Evolutionary conservation across 2,888 invertebrate species (phyloP), one percentile per base, ranked within the genome.

Genomic region (Molanna angustata): DNA sequence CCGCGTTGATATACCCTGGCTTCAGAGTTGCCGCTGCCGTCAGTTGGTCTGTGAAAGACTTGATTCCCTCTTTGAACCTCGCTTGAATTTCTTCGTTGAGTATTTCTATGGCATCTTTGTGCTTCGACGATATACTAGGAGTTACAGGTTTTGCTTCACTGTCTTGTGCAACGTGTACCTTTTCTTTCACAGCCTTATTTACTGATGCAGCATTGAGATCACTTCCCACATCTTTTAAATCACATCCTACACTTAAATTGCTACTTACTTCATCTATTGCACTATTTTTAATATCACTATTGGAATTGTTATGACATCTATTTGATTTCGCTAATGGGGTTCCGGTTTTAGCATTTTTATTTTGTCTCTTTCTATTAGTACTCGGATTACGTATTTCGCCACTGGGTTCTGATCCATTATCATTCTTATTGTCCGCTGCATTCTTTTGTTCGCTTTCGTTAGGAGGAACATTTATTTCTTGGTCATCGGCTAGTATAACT

Each of bases 131-230:
- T 13, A 35, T 52, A 7, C 19, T 40, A n/a, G 46, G 19, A 2
- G 33, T 18, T 11, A 35, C 17, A 4, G 52, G 47, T 35, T 47
- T 46, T 41, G 50, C 54, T 9, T 43, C 44, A 49, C 35, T 33
- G n/a, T 41, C 32, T 37, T 20, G 44, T 13, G 35, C 32, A 9
- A 44, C 37, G 37, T 21, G 43, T 18, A 37, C 37, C 20, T 39
- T 46, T 20, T 19, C 45, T 39, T 27, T 20, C 47, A 17, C 76
- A 62, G 76, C 75, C n/a, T 76, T 76, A 54, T 76, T 77, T 61
- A 76, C 67, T 61, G 40, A 19, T 20, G 20, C 35, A 16, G 32
- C 19, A 31, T 41, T 22, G 19, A 20, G 40, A 21, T 32, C 16
- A 17, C 43, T 16, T 47, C 22, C 48, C 19, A 22, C 45, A 14